Conservation (phyloP, 35 echinoderm and acorn worm species). For the Patiria miniata region DNA sequence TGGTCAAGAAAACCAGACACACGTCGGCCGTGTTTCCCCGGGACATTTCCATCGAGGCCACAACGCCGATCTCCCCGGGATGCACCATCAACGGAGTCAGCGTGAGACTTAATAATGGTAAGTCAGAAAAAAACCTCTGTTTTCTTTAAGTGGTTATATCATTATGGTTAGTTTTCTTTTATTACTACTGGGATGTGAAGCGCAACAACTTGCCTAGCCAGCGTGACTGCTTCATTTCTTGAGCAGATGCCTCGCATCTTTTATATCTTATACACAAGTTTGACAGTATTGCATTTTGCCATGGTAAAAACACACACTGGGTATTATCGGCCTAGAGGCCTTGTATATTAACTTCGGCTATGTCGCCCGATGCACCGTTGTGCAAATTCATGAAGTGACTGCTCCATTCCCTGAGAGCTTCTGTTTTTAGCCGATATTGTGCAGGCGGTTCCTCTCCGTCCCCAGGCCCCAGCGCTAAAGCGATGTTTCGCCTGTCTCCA, state of each 20-base stretch:
- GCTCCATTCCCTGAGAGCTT: too few species aligned
- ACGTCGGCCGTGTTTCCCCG: slow-evolving; percentile 48
- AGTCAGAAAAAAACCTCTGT: not conserved
- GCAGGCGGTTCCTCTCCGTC: not conserved
- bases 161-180: not conserved
- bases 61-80: slow-evolving; percentile 53
- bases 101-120: slow-evolving; percentile 51
- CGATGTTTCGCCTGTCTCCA: not conserved
- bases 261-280: not conserved
- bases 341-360: too few species aligned
- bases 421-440: too few species aligned
- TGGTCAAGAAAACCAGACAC: slow-evolving; percentile 81
- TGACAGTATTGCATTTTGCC: too few species aligned
- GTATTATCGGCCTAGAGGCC: too few species aligned
- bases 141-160: slow-evolving; percentile 40
- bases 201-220: not conserved
- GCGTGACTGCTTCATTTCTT: not conserved
- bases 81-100: slow-evolving; percentile 29
- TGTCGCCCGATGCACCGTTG: not conserved
- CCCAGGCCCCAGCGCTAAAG: not conserved
- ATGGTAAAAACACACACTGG: too few species aligned
- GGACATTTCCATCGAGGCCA: slow-evolving; percentile 48
- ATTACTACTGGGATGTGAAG: not conserved
- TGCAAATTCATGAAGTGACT: not conserved
- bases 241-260: not conserved